Evolutionary conservation across 2,888 invertebrate species (phyloP), one percentile per base, ranked within the genome.

Genomic region (Ophion ellenae): DNA sequence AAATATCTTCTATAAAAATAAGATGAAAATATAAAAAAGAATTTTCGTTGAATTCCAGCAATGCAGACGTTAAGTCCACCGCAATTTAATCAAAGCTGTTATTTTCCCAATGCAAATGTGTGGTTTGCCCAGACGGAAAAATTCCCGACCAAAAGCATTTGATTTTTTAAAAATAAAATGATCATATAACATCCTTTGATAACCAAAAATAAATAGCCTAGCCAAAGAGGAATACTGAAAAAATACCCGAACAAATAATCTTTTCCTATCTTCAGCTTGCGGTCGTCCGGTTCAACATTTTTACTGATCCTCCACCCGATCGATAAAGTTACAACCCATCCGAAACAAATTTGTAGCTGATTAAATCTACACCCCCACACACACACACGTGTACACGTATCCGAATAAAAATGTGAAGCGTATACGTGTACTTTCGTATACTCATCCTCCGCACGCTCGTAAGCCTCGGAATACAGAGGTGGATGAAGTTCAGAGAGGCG

Each of bases 401-500:
- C 14, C 17, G 17, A 17, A 17, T 53, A 53, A 53, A 53, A 53
- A 53, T 5, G 3, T 53, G 53, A 53, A 53, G 1, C 53, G 53
- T 53, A 53, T 53, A 17, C 14, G 17, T 53, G 17, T 17, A 47
- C 14, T 47, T 47, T 2, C 47, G 47, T 47, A 53, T 17, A 53
- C 53, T 17, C 53, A 17, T 53, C 17, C 17, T 17, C 14, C 53
- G 17, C 53, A 53, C 2, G 3, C 53, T 53, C 53, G 53, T 53
- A 53, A 53, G 53, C 53, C 53, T 53, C 53, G 53, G 53, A 53
- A 53, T 53, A 53, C 14, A 61, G 61, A 53, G 77, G 40, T 59
- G 24, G 64, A 76, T 77, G 11, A 53, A 53, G 11, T 53, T 77
- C 77, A 67, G 9, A 81, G 73, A 67, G 81, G 66, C 73, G 75